phyloP scores from a whole-genome alignment of 2,113 vertebrate species.

The Syrmaticus mikado region DNA sequence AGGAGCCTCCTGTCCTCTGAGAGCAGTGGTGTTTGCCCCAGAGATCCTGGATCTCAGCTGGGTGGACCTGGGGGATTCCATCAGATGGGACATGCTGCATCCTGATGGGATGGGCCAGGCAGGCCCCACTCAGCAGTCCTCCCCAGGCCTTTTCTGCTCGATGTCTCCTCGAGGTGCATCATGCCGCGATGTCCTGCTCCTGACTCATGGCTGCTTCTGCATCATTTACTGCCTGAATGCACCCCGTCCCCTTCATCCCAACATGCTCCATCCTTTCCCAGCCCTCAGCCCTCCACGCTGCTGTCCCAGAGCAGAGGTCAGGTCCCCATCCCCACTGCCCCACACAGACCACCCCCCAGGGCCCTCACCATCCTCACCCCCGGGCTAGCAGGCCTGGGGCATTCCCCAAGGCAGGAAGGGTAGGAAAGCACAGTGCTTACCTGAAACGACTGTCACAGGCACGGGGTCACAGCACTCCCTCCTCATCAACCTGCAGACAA shows the following conservation, averaged over 20 bases:
- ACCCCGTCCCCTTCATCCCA: neutral
- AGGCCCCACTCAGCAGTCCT: neutral
- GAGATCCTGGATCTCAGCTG: neutral
- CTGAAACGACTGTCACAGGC: neutral
- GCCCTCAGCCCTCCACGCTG: neutral
- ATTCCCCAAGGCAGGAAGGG: neutral
- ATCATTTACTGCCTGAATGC: rapidly evolving
- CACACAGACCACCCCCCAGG: rapidly evolving
- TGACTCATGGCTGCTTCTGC: neutral
- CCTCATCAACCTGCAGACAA: conserved; percentile 24
- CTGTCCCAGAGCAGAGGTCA: rapidly evolving
- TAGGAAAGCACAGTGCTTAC: neutral
- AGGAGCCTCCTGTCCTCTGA: neutral
- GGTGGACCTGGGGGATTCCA: neutral
- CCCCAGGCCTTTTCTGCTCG: neutral
- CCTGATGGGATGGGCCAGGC: neutral
- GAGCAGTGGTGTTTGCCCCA: neutral
- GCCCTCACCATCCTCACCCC: neutral
- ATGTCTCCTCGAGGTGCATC: neutral
- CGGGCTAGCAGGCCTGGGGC: rapidly evolving
- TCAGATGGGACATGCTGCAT: neutral
- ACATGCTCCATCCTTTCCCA: neutral
- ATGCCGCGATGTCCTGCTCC: neutral
- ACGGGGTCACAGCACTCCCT: neutral
- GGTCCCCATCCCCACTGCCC: neutral